A percentile compares a stretch with the other conserved stretches of the same genome.
Conservation (phyloP, 2,888 invertebrate genomes). For the Nomada ferruginata region DNA sequence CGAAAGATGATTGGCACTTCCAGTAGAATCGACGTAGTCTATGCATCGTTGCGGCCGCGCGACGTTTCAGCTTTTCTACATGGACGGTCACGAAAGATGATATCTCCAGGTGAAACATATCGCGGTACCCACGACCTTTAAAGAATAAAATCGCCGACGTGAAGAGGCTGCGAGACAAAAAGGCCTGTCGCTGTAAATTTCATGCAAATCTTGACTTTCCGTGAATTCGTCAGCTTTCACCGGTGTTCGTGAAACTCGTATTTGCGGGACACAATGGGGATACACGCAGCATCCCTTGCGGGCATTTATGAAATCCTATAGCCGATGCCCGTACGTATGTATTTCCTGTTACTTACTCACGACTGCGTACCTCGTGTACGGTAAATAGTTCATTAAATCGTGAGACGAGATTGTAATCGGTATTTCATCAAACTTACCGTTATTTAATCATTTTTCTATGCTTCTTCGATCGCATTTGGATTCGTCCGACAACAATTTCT, state of each 20-base stretch:
- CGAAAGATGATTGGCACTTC: conserved; percentile 60
- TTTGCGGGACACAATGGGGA: conserved; percentile 37
- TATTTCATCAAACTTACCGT: conserved; percentile 16
- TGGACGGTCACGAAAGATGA: conserved; percentile 51
- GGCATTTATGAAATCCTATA: conserved; percentile 27
- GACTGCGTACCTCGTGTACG: neutral
- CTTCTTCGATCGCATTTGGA: neutral
- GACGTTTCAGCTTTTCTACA: conserved; percentile 20
- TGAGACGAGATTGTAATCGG: conserved; percentile 17
- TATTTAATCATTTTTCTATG: conserved; percentile 30
- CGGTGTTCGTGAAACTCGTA: conserved; percentile 40
- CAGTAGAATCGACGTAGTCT: conserved; percentile 20
- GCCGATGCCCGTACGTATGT: neutral
- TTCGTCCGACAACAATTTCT: neutral
- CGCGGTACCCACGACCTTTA: conserved; percentile 61
- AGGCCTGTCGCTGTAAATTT: conserved; percentile 71
- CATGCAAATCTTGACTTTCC: conserved; percentile 72
- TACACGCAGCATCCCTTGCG: conserved; percentile 29
- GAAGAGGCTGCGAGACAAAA: conserved; percentile 39
- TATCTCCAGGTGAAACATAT: conserved; percentile 57
- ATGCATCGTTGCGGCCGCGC: conserved; percentile 28
- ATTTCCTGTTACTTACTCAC: conserved; percentile 16
- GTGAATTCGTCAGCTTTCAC: conserved; percentile 63
- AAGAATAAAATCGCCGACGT: conserved; percentile 49
- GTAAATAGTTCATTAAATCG: conserved; percentile 20